Base-by-base conservation (phyloP, 2,888 invertebrate species). In the Lasiommata megera region DNA sequence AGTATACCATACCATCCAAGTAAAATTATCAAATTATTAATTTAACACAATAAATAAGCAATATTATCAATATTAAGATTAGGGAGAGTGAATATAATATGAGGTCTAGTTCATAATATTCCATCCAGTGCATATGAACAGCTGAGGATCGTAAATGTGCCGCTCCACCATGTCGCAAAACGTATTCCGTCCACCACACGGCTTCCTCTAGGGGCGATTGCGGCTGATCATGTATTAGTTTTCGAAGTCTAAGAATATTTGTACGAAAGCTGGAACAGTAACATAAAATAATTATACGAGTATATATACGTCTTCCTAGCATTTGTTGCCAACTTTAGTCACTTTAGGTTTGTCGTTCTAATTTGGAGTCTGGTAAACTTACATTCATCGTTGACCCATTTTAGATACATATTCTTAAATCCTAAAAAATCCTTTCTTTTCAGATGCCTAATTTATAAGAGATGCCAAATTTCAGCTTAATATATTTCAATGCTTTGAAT, bases 181-280 rank as follows among this genome's bases (percentile, higher is more conserved):
- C 54, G n/a, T 70, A 57, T 14, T 69, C 68, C 6, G 63, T 68
- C 70, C 70, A 71, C 71, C 68, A 69, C 1, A 69, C 59, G 3
- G 67, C 69, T n/a, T 64, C 51, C 17, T 68, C 63, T 12, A 70
- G 38, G 0, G 67, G 56, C 9, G 52, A 44, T 11, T 65, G 56
- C 1, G 65, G 65, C 28, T 68, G 66, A 17, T 70, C 70, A 6
- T 48, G 47, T 40, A 68, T 65, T 8, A 64, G 28, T 6, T 31
- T 18, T 11, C 66, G 61, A 3, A 71, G 40, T 18, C 41, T 60
- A 0, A 50, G 18, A 5, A 68, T 60, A 34, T 69, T 69, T 6
- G 58, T 31, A 3, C 59, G 51, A 31, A 63, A 71, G 3, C 71
- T 71, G 55, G 43, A 64, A 66, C 23, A 5, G 12, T 8, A 3